Evolutionary conservation across 1,140 invertebrate genomes (phyloP), one percentile per base, ranked within the genome.

Genomic region (Popillia japonica): DNA sequence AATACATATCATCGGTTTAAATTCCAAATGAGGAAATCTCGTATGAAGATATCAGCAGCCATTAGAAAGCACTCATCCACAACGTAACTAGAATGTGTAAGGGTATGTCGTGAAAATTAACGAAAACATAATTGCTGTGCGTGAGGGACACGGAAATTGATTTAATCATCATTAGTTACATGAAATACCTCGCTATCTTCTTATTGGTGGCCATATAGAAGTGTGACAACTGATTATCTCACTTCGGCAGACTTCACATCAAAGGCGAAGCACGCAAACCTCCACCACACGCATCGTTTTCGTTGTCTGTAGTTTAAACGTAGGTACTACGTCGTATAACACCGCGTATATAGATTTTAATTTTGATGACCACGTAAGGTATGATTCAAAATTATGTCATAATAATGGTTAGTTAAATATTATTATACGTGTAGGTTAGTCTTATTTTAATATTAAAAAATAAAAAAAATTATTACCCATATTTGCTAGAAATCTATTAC

Each of bases 401-500:
- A 22, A 72, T 27, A 27, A 72, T 34, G 22, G 34, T 34, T 72
- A 34, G 23, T 40, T 72, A 27, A 14, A 72, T 72, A 40, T 6
- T 72, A 72, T 22, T 40, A 72, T 22, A 34, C 7, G 27, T 34
- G 4, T 34, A 34, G 27, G 8, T 27, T 72, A 40, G 14, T 34
- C 40, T 74, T 42, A n/a, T 6, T 17, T 34, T 42, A 74, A 74
- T 11, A 40, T 74, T 41, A 41, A 40, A 74, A 41, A 41, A 74
- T 10, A 74, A 42, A 41, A 74, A 41, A 74, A 17, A 17, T 74
- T 40, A 74, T 74, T 74, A 74, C 72, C 72, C 72, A 74, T 74
- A 44, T 74, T 74, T 74, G 72, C 17, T 74, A 74, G 72, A 74
- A 74, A 74, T 40, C 72, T 74, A 74, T 74, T 74, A 74, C 72